These are phyloP conservation scores for Eupithecia abbreviata DNA, from an alignment of 2,888 invertebrate species.

Conservation along the genomic window DNA sequence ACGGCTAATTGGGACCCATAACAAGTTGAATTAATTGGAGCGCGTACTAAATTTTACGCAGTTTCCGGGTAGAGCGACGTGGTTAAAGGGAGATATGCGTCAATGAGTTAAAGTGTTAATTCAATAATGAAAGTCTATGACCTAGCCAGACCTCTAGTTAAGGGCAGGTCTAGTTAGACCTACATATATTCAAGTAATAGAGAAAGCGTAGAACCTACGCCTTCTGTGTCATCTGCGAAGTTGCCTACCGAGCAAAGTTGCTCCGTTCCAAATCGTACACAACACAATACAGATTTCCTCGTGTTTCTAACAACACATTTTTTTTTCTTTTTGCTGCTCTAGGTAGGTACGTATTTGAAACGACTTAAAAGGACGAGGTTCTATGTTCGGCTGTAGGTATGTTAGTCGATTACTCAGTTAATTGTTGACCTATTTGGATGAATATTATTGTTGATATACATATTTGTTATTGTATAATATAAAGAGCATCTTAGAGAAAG, in stretches of 20 bases:
- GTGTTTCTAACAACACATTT: background rate
- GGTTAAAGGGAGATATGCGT: background rate
- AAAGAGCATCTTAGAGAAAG: too few relatives aligned
- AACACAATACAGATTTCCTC: background rate
- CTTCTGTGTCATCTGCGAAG: background rate
- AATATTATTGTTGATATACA: too few relatives aligned
- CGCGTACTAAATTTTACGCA: conserved; percentile 20
- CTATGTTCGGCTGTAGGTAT: background rate
- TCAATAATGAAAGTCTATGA: background rate
- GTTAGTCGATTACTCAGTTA: background rate
- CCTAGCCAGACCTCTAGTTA: background rate
- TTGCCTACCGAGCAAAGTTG: background rate
- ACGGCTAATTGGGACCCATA: conserved; percentile 40
- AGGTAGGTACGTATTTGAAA: background rate
- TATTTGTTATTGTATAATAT: too few relatives aligned
- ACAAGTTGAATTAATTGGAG: conserved; percentile 38
- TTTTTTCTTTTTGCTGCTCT: background rate
- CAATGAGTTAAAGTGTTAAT: background rate
- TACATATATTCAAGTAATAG: background rate
- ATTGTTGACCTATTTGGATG: too few relatives aligned
- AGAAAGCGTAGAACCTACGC: background rate
- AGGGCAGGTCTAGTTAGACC: background rate
- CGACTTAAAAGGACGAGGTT: background rate
- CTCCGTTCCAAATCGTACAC: background rate
- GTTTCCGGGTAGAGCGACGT: conserved; percentile 1